Evolutionary conservation across 1,140 invertebrate species (phyloP).

Genomic region (Zaprionus vittiger): DNA sequence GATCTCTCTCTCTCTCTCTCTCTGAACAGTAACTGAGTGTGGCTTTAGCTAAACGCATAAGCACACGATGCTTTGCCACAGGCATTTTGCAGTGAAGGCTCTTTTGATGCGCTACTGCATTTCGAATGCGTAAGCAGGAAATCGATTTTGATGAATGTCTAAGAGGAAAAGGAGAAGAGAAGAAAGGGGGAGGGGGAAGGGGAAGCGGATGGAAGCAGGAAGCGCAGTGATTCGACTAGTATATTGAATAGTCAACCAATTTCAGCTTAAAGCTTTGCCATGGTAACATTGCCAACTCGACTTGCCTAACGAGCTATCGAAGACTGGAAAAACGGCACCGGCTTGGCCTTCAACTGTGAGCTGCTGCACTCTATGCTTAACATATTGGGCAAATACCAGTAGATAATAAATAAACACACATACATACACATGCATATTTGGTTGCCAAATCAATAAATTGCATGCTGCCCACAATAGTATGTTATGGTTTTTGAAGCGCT

Average conservation of each 20-base stretch:
- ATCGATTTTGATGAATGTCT: slow-evolving; percentile 51
- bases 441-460: neutral
- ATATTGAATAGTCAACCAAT: slow-evolving; percentile 27
- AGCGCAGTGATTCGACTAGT: slow-evolving; percentile 1
- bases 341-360: too few species aligned
- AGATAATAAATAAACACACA: neutral
- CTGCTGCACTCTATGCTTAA: neutral
- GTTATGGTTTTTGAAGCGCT: neutral
- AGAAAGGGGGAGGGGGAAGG: neutral
- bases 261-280: slow-evolving; percentile 10
- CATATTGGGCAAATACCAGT: neutral
- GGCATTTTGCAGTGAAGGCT: slow-evolving; percentile 52
- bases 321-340: neutral
- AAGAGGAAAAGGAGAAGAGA: neutral
- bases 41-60: slow-evolving; percentile 1
- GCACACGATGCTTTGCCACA: neutral
- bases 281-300: neutral
- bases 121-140: slow-evolving; percentile 59
- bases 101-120: slow-evolving; percentile 28
- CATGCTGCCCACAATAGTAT: neutral
- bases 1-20: neutral
- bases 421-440: too few species aligned
- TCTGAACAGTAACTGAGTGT: neutral
- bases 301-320: neutral
- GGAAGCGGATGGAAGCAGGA: neutral